Evolutionary conservation across 2,888 invertebrate genomes (phyloP), one percentile per base, ranked within the genome.

Genomic region (Daptonema setosum): DNA sequence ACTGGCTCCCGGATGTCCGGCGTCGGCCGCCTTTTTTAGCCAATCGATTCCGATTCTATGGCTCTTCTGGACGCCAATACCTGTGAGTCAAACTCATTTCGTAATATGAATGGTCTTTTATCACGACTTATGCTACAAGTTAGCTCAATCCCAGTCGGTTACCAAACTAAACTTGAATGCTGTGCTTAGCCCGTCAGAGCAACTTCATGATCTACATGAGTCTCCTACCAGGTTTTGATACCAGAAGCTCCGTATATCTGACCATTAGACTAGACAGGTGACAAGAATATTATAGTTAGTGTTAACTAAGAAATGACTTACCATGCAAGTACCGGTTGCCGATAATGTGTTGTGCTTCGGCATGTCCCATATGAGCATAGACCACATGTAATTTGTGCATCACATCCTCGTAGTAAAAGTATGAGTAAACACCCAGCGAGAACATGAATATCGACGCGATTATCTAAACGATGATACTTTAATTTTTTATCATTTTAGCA

Each of bases 1-100:
- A 1, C 74, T 64, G 1, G 76, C 74, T 60, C 74, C 73, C 1
- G 76, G 71, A 63, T 77, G 76, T 0, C 76, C 76, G 61, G 76
- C 72, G 54, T 74, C 72, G 1, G 76, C 70, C 3, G 76, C 75
- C 65, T 72, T 72, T 59, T 72, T 70, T 61, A 74, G 75, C 74
- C 75, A 76, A 53, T 73, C 65, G 71, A 76, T 73, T 0, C 76
- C 76, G 53, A 65, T 69, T 22, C 67, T 68, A 30, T 68, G 63
- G 60, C 75, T 71, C 60, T 71, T 65, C 0, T 71, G 68, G 1
- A 73, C 72, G 1, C 75, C 75, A 2, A 22, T 29, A 24, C 55
- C 55, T 45, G n/a, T n/a, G n/a, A n/a, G n/a, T n/a, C n/a, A n/a
- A n/a, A n/a, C n/a, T n/a, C n/a, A n/a, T n/a, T n/a, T n/a, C n/a